A percentile compares a stretch with the other conserved stretches of the same genome.
Conservation (phyloP, 2,888 invertebrate species). For the Heliconius hortense region DNA sequence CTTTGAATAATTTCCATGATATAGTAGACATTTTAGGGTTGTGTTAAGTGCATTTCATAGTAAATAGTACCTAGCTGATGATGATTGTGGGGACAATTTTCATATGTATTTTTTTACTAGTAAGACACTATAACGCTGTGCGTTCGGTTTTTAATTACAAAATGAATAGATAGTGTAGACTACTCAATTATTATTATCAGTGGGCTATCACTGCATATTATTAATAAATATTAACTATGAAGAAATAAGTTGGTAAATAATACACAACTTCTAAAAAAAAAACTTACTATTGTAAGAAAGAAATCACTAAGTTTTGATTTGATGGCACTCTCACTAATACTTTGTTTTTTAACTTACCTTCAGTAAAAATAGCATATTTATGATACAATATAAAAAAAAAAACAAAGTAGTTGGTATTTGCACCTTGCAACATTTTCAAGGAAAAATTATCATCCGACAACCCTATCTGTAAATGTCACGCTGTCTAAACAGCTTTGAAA, state of each 20-base stretch:
- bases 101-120: too few relatives aligned
- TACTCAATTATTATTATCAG: too few relatives aligned
- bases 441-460: conserved; percentile 16
- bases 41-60: not conserved
- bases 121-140: too few relatives aligned
- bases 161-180: too few relatives aligned
- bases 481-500: conserved; percentile 8
- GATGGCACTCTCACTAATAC: too few relatives aligned
- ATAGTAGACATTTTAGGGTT: conserved; percentile 4
- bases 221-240: too few relatives aligned
- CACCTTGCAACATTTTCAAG: not conserved
- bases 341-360: not conserved
- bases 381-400: not conserved
- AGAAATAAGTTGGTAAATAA: not conserved
- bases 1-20: conserved; percentile 34
- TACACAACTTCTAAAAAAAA: not conserved
- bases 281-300: not conserved
- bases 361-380: not conserved
- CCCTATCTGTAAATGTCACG: conserved; percentile 41
- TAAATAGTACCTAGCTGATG: too few relatives aligned
- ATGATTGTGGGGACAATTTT: too few relatives aligned
- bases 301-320: too few relatives aligned
- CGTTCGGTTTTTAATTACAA: too few relatives aligned
- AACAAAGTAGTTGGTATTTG: not conserved
- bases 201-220: too few relatives aligned